Evolutionary conservation across 2,888 invertebrate species (phyloP), one percentile per base, ranked within the genome.

Genomic region (Drosophila melanosoma): DNA sequence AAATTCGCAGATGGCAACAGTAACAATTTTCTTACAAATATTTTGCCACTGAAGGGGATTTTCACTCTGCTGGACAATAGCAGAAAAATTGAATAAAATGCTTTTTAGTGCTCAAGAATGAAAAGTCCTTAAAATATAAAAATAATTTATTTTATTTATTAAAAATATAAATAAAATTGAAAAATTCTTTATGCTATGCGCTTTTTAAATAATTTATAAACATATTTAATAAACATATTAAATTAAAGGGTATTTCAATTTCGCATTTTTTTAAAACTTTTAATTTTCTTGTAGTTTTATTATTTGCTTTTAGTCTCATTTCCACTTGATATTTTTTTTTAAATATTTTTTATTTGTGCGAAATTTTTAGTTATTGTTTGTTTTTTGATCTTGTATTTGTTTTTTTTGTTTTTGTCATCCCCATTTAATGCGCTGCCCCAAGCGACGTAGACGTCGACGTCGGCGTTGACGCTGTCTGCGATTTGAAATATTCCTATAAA

Each of bases 401-500:
- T 23, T 3, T n/a, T 20, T 11, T 7, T 56, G 29, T 72, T 61
- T 32, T 74, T 76, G 76, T 83, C 84, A 89, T 87, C 87, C 79
- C 68, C 87, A 83, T 87, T 83, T 86, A 86, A 88, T 71, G 75
- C 79, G 77, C 71, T 71, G 83, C 59, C n/a, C 42, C 52, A 56
- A 60, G 58, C 56, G 35, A 38, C n/a, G 20, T 15, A 48, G 36
- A 35, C 49, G 33, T 15, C 20, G 61, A 60, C 77, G 63, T 29
- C 17, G 35, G 32, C 45, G 59, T 5, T 11, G 29, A 35, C 67
- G 69, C 63, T 64, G 84, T 76, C 89, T 87, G 89, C 82, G 69
- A 87, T 89, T 87, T 78, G 66, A 86, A 89, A 89, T 74, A 86
- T 89, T 87, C 85, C 66, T 85, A 89, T 87, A 82, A 87, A 85